phyloP scores from a whole-genome alignment of 2,113 vertebrate species.

The Xenopus borealis region DNA sequence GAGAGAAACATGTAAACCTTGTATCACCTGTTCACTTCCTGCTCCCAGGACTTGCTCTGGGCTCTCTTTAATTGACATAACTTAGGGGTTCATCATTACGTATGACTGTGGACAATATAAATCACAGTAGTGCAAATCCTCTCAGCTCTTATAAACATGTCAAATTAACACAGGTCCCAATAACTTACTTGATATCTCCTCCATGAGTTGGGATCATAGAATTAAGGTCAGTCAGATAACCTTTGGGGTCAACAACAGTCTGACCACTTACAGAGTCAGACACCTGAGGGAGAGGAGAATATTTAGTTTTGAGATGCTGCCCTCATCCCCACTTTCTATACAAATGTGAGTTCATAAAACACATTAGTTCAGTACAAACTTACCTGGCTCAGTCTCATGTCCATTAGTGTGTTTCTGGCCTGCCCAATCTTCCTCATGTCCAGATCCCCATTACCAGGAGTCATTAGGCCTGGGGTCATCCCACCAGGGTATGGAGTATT shows the following conservation, averaged over 20 bases:
- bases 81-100: not conserved
- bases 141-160: no score
- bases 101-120: no score
- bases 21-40: no score
- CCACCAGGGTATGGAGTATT: conserved; percentile 92
- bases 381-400: conserved; percentile 98
- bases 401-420: conserved; percentile 97
- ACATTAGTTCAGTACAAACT: not conserved
- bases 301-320: no score
- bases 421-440: conserved; percentile 99
- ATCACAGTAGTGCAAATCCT: not conserved
- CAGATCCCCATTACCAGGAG: conserved; percentile 88
- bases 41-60: no score
- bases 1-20: no score
- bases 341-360: no score
- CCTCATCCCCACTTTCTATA: no score
- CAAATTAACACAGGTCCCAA: not conserved
- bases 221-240: conserved; percentile 95
- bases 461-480: conserved; percentile 95
- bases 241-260: conserved; percentile 96
- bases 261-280: conserved; percentile 97
- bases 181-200: conserved; percentile 92
- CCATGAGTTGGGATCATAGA: conserved; percentile 98
- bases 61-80: no score
- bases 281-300: conserved; percentile 65